Evolutionary conservation across 2,797 vertebrate genomes (phyloP), one percentile per base, ranked within the genome.

Genomic region (Lepus oiostolus): DNA sequence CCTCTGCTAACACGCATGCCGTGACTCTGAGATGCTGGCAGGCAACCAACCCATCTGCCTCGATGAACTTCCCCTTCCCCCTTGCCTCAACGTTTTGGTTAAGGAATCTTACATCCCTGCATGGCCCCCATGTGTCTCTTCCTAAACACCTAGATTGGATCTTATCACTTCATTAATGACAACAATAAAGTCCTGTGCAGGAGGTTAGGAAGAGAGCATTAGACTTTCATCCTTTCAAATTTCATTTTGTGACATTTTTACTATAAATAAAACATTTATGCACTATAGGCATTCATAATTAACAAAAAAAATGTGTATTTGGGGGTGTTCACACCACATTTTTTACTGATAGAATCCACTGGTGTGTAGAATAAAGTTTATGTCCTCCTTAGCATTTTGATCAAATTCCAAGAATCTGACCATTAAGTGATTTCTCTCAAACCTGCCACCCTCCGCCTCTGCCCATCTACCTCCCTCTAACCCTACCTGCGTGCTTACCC

Each of bases 91-190:
- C 38, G 30, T 83, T 91, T 32, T 71, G 54, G 71, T 42, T 26
- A 65, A 79, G 42, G 58, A 35, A 22, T 0, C 4, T 82, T 4
- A 2, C 4, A 54, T 17, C 47, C 81, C 52, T 74, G 52, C 0
- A 30, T 47, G 62, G 21, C 22, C 62, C 24, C 4, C 65, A 30
- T 1, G 0, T 72, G 13, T 72, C 50, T 74, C 67, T 71, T 88
- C 71, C 58, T 74, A n/a, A 84, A 77, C 8, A 50, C 30, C 30
- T 88, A 54, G 12, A 79, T 84, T 72, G 38, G 79, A 72, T 95
- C 13, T 22, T 58, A 14, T 38, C 50, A 19, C 35, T 68, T 79
- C 60, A n/a, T 38, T 60, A n/a, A 60, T 21, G 35, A 60, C 0
- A 85, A 26, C 35, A 67, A 26, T 62, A 50, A 2, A 62, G 30